Evolutionary conservation across 2,113 vertebrate species (phyloP).

Genomic region (Hipposideros armiger): DNA sequence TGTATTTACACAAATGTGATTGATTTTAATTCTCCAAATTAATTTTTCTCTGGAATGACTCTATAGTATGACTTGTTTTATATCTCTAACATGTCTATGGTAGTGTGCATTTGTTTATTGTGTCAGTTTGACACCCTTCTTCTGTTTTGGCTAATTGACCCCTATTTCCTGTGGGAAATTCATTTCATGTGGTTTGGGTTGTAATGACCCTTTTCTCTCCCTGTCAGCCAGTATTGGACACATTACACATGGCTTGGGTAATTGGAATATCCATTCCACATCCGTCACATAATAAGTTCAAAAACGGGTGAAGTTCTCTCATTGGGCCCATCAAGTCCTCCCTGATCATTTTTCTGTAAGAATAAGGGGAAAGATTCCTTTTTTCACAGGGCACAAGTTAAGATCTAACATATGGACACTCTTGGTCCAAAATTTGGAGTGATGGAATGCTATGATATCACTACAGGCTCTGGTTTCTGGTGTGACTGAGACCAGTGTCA

Average conservation of each 20-base stretch:
- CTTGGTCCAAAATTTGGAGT: neutral
- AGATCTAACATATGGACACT: neutral
- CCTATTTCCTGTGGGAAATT: neutral
- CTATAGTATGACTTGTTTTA: neutral
- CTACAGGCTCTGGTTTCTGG: neutral
- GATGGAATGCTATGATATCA: neutral
- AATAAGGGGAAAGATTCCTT: neutral
- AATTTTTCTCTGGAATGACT: neutral
- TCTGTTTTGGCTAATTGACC: neutral
- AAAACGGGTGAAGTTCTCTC: neutral
- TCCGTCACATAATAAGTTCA: neutral
- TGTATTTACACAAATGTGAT: neutral
- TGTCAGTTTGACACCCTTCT: neutral
- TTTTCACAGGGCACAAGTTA: neutral
- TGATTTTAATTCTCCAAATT: conserved; percentile 8
- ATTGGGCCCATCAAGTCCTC: neutral
- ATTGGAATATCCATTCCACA: neutral
- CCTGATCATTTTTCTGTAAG: neutral
- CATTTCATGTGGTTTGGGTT: neutral
- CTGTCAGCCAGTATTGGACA: neutral
- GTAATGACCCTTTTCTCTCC: neutral
- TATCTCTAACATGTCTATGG: neutral
- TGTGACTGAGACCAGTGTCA: neutral
- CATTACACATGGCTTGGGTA: neutral
- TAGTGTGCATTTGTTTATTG: neutral